Conservation (phyloP, 2,113 vertebrate genomes). For the Pyrgilauda ruficollis region DNA sequence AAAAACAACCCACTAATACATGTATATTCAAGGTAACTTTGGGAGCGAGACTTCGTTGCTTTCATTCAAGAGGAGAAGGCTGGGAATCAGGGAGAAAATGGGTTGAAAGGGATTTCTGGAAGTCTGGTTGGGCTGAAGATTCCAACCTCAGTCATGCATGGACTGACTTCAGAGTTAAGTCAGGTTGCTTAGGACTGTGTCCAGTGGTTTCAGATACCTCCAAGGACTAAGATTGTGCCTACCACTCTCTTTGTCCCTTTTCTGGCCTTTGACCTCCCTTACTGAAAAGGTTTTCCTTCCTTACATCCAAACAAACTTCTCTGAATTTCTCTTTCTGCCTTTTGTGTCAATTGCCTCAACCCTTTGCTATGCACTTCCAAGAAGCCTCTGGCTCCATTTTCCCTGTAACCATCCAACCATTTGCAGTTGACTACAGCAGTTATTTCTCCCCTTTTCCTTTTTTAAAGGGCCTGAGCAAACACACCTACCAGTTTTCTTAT, state of each 20-base stretch:
- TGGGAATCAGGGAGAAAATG: neutral
- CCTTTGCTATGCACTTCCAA: neutral
- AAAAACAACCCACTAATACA: neutral
- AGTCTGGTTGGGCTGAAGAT: neutral
- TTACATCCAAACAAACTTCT: neutral
- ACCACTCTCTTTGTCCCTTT: neutral
- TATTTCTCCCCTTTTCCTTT: neutral
- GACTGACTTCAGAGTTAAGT: neutral
- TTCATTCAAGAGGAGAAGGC: neutral
- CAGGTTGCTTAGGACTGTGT: neutral
- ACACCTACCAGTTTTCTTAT: neutral
- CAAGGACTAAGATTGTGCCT: neutral
- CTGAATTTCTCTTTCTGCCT: neutral
- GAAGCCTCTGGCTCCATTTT: neutral
- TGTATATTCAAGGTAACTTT: neutral
- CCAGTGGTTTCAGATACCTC: neutral
- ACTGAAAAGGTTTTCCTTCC: neutral
- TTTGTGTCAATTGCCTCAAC: neutral
- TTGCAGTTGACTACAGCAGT: neutral
- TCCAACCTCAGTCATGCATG: neutral
- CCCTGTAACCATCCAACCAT: neutral
- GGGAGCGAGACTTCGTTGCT: neutral
- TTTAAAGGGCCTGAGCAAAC: neutral
- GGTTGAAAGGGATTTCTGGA: neutral
- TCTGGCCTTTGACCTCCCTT: neutral